Evolutionary conservation across 2,888 invertebrate genomes (phyloP).

Genomic region (Acanthosepion pharaonis): DNA sequence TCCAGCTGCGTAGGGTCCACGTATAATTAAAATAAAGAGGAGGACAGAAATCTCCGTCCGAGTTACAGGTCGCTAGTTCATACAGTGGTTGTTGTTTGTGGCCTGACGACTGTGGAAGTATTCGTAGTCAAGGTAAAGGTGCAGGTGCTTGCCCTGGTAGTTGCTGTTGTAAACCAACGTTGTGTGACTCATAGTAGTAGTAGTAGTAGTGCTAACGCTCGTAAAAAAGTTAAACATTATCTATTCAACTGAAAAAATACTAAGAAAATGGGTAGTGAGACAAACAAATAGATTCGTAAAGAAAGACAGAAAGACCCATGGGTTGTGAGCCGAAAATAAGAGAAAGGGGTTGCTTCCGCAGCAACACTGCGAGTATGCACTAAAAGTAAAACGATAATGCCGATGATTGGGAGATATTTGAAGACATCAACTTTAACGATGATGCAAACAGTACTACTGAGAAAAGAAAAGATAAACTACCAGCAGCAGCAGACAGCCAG

Average conservation of each 20-base stretch:
- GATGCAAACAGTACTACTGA: background rate
- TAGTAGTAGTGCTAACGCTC: background rate
- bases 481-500: background rate
- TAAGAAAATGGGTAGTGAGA: background rate
- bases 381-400: background rate
- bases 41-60: background rate
- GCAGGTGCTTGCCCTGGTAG: conserved; percentile 21
- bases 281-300: background rate
- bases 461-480: background rate
- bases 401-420: background rate
- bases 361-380: background rate
- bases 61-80: conserved; percentile 23
- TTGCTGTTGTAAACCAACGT: background rate
- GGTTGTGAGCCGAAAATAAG: background rate
- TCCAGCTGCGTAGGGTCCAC: conserved; percentile 22
- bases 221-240: background rate
- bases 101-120: no score
- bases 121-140: background rate
- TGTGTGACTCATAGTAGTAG: background rate
- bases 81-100: background rate
- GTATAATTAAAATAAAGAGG: background rate
- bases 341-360: background rate
- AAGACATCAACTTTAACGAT: background rate
- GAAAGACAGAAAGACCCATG: background rate
- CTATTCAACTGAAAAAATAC: background rate